Conservation (phyloP, 30 jellyfish, hydroid and myxozoan species). For the Hydractinia echinata region DNA sequence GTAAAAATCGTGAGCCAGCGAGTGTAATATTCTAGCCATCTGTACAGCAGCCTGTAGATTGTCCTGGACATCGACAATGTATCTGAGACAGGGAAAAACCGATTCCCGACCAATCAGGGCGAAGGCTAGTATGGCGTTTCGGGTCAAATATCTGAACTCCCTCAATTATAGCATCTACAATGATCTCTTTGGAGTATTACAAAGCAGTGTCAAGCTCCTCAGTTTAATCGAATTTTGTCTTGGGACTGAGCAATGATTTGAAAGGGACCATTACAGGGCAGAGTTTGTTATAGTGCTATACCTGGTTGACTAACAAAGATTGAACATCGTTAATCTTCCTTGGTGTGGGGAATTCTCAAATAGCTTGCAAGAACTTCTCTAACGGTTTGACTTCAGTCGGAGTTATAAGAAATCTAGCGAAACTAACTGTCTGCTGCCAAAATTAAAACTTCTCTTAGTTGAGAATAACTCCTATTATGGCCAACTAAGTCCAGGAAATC, state of each 20-base stretch:
- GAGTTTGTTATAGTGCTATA: not conserved
- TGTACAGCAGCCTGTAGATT: not conserved
- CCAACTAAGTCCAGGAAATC: conserved; percentile 7
- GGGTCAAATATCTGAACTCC: not conserved
- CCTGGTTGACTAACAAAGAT: conserved; percentile 23
- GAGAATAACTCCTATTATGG: not conserved
- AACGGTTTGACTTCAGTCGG: not conserved
- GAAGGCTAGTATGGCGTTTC: not conserved
- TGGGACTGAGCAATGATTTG: not conserved
- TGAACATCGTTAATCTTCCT: not conserved
- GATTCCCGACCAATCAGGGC: not conserved
- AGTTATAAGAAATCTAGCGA: conserved; percentile 6
- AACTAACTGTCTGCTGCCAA: not conserved
- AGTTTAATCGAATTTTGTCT: not conserved
- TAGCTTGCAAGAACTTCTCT: not conserved
- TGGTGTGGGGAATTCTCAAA: not conserved
- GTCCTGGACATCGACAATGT: not conserved
- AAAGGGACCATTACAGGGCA: not conserved
- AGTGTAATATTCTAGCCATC: not conserved
- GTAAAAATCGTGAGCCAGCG: too few species aligned
- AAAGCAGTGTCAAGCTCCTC: conserved; percentile 1
- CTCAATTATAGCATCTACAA: not conserved
- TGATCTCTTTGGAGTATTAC: not conserved
- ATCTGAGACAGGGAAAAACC: not conserved
- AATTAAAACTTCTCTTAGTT: conserved; percentile 12